Evolutionary conservation across 2,888 invertebrate species (phyloP), one percentile per base, ranked within the genome.

Genomic region (Patella depressa): DNA sequence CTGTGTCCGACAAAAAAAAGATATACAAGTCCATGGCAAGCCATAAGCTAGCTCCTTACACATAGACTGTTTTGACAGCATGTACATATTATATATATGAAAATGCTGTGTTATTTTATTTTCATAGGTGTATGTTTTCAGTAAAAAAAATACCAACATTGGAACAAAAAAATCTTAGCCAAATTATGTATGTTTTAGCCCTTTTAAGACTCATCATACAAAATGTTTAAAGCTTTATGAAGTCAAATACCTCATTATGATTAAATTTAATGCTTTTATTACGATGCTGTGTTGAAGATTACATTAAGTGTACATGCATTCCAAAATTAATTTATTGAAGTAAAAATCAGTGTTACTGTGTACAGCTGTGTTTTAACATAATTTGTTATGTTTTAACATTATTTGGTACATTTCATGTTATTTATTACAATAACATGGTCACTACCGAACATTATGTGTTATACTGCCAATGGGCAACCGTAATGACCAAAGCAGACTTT

Each of bases 311-410:
- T 70, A 77, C 53, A 73, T 77, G 77, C 77, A 77, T 77, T 77
- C 77, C 77, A 77, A 69, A 45, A 73, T 73, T 77, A 77, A 77
- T 55, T 77, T 77, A 77, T 77, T 77, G 54, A 75, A 75, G 59
- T 65, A 70, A 75, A 57, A 45, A 45, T 45, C 45, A 45, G 45
- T 45, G 45, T 45, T 45, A 45, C 45, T 45, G 45, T 45, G 45
- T 45, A 45, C 45, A 45, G 45, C 45, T 9, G 45, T 45, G 45
- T 45, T 45, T 45, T 45, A 45, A 45, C 45, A 45, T 45, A 45
- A 45, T 45, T 9, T 45, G 45, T 45, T 45, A 45, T 45, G 45
- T 45, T 45, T 45, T 45, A 45, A 45, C 45, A 45, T 45, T 45
- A 45, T 45, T 45, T 45, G 45, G 45, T 45, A 45, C 45, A 45